Evolutionary conservation across 2,888 invertebrate species (phyloP).

Genomic region (Tuta absoluta): DNA sequence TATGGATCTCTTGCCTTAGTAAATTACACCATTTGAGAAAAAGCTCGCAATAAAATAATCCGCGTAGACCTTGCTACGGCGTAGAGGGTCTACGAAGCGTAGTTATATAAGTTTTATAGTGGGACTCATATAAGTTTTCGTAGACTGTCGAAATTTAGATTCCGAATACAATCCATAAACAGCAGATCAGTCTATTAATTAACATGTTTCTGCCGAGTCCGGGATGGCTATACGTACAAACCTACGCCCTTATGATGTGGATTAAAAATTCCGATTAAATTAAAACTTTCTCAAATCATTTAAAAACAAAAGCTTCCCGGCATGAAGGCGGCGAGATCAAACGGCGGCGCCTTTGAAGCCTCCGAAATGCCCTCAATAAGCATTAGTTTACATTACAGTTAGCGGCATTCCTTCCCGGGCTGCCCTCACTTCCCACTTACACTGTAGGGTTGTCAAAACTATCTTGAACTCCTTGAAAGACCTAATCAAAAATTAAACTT

Average conservation of each 20-base stretch:
- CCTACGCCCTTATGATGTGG: too few species aligned
- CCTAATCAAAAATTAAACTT: too few species aligned
- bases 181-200: too few species aligned
- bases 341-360: conserved; percentile 64
- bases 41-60: not conserved
- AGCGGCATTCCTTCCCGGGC: conserved; percentile 64
- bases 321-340: conserved; percentile 49
- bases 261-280: not conserved
- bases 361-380: conserved; percentile 74
- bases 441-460: conserved; percentile 43
- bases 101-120: not conserved
- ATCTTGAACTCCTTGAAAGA: not conserved
- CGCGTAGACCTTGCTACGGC: conserved; percentile 6
- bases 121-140: too few species aligned
- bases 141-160: too few species aligned
- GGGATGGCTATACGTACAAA: too few species aligned
- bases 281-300: not conserved
- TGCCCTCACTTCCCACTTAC: conserved; percentile 37
- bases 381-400: conserved; percentile 67
- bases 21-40: too few species aligned
- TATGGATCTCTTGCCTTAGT: too few species aligned
- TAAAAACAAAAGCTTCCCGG: conserved; percentile 13
- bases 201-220: too few species aligned
- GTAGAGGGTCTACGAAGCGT: not conserved
- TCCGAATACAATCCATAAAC: too few species aligned